Evolutionary conservation across 2,113 vertebrate genomes (phyloP), one percentile per base, ranked within the genome.

Genomic region (Sprattus sprattus): DNA sequence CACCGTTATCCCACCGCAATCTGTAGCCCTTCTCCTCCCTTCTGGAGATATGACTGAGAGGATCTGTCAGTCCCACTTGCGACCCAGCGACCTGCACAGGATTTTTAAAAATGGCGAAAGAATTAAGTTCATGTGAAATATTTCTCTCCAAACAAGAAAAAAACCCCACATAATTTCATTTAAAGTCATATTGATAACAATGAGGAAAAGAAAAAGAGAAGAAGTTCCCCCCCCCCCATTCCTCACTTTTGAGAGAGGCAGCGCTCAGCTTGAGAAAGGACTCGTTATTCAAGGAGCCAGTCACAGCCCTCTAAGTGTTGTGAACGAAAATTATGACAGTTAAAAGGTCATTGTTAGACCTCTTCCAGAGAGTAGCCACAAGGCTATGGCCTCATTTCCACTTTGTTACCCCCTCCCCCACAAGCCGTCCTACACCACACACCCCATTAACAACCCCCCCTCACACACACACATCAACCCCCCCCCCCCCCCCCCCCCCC

Each of bases 311-410:
- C 91, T 90, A 93, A 89, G 89, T 90, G 89, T 86, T 88, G 89
- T 90, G 90, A 92, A 93, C 91, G 82, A 89, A 92, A 94, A 92
- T 91, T 90, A 91, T 89, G 92, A 92, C 92, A 92, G 92, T 93
- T 94, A 90, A 94, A 94, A 94, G 93, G 92, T 92, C 91, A 92
- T 81, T 84, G 10, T 67, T 84, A 92, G 89, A 92, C 91, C 86
- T 88, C 91, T 91, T 94, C 92, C 90, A 67, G 87, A 87, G 87
- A 87, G 90, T 93, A 92, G 91, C 90, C 86, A 93, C 85, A n/a
- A 83, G 95, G 91, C 90, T 94, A 91, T 86, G 93, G 94, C 95
- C 92, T 96, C 92, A 93, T 96, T 96, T 96, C 94, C 95, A 95
- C 95, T 81, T 78, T 91, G 89, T 89, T 82, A 88, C 57, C 20